These are phyloP conservation scores for Gymnocypris eckloni DNA, from an alignment of 2,797 vertebrate species.

Conservation along the genomic window DNA sequence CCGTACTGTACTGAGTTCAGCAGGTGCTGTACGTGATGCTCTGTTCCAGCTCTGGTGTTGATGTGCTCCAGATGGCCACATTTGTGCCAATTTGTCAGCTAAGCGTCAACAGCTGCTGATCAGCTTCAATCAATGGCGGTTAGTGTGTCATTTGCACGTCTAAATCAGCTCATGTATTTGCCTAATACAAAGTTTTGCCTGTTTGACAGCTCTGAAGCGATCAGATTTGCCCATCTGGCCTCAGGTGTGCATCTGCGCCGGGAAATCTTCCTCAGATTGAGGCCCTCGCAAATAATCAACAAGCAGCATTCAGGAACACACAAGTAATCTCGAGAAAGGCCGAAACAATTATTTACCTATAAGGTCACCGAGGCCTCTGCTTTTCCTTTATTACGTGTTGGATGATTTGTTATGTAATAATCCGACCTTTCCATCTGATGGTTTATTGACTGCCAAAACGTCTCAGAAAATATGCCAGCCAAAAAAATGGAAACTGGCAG, in stretches of 20 bases:
- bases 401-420: slow-evolving; percentile 45
- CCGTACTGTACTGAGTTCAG: background rate
- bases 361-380: slow-evolving; percentile 14
- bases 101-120: slow-evolving; percentile 36
- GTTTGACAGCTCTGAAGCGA: slow-evolving; percentile 15
- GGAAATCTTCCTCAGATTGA: slow-evolving; percentile 13
- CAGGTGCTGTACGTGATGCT: background rate
- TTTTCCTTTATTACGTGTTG: slow-evolving; percentile 41
- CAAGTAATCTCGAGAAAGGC: slow-evolving; percentile 62
- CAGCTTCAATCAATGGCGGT: slow-evolving; percentile 32
- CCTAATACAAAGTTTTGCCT: slow-evolving; percentile 37
- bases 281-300: slow-evolving; percentile 66
- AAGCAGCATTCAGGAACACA: slow-evolving; percentile 68
- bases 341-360: slow-evolving; percentile 63
- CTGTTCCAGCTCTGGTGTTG: background rate
- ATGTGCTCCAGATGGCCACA: slow-evolving; percentile 8
- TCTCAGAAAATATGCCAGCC: background rate
- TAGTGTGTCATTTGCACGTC: slow-evolving; percentile 25
- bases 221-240: slow-evolving; percentile 51
- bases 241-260: slow-evolving; percentile 47
- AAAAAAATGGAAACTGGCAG: background rate
- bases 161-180: slow-evolving; percentile 47
- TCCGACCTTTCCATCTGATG: slow-evolving; percentile 26
- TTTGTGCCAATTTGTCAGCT: slow-evolving; percentile 27
- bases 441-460: slow-evolving; percentile 39